Conservation (phyloP, 2,888 invertebrate species). For the Temnothorax rugatulus region DNA sequence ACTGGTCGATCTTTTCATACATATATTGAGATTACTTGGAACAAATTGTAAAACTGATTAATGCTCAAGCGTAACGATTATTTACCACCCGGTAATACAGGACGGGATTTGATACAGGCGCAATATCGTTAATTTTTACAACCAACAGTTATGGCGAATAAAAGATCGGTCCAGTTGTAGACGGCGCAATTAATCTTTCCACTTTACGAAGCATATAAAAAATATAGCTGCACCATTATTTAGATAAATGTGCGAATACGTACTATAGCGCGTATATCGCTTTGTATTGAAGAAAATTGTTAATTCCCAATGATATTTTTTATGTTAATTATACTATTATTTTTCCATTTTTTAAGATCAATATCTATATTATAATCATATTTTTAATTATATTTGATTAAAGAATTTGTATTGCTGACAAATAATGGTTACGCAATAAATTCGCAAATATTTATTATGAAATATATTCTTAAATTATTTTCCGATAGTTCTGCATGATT, state of each 20-base stretch:
- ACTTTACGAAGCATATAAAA: conserved; percentile 40
- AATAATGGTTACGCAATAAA: not conserved
- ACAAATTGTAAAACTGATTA: conserved; percentile 58
- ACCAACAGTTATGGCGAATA: conserved; percentile 7
- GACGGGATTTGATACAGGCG: conserved; percentile 37
- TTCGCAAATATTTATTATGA: not conserved
- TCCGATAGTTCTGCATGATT: too few relatives aligned
- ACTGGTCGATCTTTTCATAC: conserved; percentile 58
- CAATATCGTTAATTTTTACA: conserved; percentile 63
- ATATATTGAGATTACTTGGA: conserved; percentile 59
- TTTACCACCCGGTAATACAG: conserved; percentile 63
- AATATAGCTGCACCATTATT: not conserved
- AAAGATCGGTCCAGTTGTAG: conserved; percentile 3
- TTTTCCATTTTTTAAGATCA: not conserved
- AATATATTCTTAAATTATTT: conserved; percentile 5
- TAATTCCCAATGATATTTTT: not conserved
- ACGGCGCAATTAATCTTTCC: conserved; percentile 44
- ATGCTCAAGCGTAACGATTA: conserved; percentile 62
- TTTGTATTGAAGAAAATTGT: not conserved
- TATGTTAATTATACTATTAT: not conserved
- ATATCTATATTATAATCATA: not conserved
- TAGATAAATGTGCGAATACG: not conserved
- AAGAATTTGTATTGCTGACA: not conserved
- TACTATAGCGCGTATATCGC: not conserved
- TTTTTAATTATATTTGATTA: conserved; percentile 1